Percentiles rank a stretch among this genome's conserved stretches.
Evolutionary conservation across 2,113 vertebrate genomes (phyloP).

Genomic region (Lates calcarifer): DNA sequence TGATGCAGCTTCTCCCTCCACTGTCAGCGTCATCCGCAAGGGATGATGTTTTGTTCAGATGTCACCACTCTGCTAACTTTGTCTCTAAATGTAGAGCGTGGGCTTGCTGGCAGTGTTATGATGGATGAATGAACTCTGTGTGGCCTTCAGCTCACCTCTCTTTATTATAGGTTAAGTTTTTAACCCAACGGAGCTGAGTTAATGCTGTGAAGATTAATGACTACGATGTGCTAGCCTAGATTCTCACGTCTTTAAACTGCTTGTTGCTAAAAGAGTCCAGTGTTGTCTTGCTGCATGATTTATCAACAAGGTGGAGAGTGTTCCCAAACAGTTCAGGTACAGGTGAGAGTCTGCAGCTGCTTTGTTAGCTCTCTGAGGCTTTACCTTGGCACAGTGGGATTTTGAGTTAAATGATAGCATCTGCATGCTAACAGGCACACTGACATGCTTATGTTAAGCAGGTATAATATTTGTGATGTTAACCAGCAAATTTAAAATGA

Average conservation of each 20-base stretch:
- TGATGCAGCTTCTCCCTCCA: neutral
- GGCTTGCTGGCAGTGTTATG: slow-evolving; percentile 9
- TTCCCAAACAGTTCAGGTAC: too few species aligned
- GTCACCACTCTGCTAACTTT: slow-evolving; percentile 32
- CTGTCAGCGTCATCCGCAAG: slow-evolving; percentile 11
- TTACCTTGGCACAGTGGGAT: too few species aligned
- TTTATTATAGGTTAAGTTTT: slow-evolving; percentile 19
- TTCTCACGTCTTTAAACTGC: neutral
- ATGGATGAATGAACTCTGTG: neutral
- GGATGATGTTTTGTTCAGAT: slow-evolving; percentile 28
- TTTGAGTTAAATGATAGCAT: too few species aligned
- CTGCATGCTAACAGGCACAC: neutral
- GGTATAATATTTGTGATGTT: neutral
- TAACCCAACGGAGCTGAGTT: slow-evolving; percentile 9
- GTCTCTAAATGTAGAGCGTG: slow-evolving; percentile 17
- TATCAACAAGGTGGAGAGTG: too few species aligned
- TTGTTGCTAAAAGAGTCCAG: too few species aligned
- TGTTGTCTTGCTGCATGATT: too few species aligned
- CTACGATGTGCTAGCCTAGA: neutral
- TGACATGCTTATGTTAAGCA: neutral
- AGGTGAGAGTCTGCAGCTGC: too few species aligned
- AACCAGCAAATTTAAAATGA: neutral
- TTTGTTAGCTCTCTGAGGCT: too few species aligned
- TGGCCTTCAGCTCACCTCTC: slow-evolving; percentile 35
- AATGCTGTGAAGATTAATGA: slow-evolving; percentile 44